phyloP scores from a whole-genome alignment of 2,888 invertebrate species.

The Philereme transversata region DNA sequence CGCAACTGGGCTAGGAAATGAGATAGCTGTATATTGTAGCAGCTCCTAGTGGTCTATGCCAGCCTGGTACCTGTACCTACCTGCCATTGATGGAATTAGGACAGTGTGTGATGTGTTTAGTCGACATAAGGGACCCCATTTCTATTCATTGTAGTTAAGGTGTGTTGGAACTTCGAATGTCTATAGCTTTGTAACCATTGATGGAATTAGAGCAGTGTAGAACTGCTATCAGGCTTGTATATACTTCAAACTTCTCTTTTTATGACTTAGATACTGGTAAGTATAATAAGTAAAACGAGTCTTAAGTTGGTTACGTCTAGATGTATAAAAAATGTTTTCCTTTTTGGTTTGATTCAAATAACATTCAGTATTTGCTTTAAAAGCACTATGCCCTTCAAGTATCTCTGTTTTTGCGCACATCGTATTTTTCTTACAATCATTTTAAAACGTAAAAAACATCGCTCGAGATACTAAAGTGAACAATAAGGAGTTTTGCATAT shows the following conservation, averaged over 20 bases:
- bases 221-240: too few relatives aligned
- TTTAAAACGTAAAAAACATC: conserved; percentile 16
- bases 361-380: too few relatives aligned
- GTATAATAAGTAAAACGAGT: too few relatives aligned
- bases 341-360: too few relatives aligned
- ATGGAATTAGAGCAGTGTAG: background rate
- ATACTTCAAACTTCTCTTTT: too few relatives aligned
- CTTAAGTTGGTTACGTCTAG: too few relatives aligned
- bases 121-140: background rate
- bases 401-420: background rate
- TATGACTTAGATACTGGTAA: too few relatives aligned
- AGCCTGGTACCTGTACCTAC: conserved; percentile 43
- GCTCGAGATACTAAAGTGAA: conserved; percentile 45
- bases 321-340: too few relatives aligned
- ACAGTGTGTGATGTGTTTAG: conserved; percentile 32
- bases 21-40: conserved; percentile 73
- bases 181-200: background rate
- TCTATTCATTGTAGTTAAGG: background rate
- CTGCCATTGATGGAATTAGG: conserved; percentile 44
- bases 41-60: conserved; percentile 18
- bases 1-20: conserved; percentile 83
- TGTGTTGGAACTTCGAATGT: background rate
- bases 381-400: too few relatives aligned
- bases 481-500: conserved; percentile 74
- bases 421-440: conserved; percentile 15